These are phyloP conservation scores for Polyodon spathula DNA, from an alignment of 2,113 vertebrate genomes.

Conservation along the genomic window DNA sequence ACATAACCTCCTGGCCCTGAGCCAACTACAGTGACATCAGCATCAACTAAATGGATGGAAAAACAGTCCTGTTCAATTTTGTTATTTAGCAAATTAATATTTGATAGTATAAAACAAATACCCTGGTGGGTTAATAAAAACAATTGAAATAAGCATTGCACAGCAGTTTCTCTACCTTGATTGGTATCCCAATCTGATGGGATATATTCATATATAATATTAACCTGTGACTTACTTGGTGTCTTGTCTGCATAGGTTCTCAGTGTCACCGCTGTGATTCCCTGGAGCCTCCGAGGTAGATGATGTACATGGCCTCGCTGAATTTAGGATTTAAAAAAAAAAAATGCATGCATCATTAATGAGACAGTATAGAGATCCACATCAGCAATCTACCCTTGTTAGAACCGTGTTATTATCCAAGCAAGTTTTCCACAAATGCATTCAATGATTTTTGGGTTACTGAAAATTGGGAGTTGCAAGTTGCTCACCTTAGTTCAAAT, in stretches of 20 bases:
- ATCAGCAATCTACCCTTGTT: background rate
- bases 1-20: slow-evolving; percentile 96
- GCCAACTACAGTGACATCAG: slow-evolving; percentile 89
- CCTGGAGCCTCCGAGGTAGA: slow-evolving; percentile 68
- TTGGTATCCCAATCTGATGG: too few relatives aligned
- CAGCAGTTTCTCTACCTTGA: too few relatives aligned
- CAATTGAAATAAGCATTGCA: background rate
- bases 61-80: background rate
- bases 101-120: too few relatives aligned
- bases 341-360: background rate
- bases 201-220: fast-evolving
- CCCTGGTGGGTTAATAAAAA: too few relatives aligned
- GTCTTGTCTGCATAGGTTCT: slow-evolving; percentile 80
- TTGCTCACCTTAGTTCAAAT: too few relatives aligned
- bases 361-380: background rate
- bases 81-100: too few relatives aligned
- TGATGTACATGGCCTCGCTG: slow-evolving; percentile 65
- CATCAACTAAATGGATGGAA: slow-evolving; percentile 64
- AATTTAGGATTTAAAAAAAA: slow-evolving; percentile 4
- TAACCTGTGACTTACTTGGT: slow-evolving; percentile 60
- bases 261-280: slow-evolving; percentile 54
- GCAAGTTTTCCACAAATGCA: too few relatives aligned
- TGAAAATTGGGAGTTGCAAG: too few relatives aligned
- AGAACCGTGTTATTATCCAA: too few relatives aligned
- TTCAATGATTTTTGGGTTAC: too few relatives aligned